Percentiles rank a stretch among this genome's conserved stretches.
Conservation (phyloP, 2,888 invertebrate genomes). For the Scaptodrosophila latifasciaeformis region DNA sequence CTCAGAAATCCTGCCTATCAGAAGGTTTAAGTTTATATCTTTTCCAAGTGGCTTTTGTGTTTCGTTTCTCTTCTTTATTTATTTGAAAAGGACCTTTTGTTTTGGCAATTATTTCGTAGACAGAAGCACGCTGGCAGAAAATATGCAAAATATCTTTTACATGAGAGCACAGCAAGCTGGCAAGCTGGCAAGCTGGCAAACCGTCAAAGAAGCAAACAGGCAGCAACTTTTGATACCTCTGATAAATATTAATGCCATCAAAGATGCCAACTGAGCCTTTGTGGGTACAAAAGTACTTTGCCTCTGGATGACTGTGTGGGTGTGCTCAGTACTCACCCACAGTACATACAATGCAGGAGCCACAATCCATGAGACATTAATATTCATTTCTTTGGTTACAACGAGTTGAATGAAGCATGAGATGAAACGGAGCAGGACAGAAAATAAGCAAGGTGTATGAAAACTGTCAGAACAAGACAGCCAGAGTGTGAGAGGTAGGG, state of each 20-base stretch:
- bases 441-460: too few relatives aligned
- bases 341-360: background rate
- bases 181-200: too few relatives aligned
- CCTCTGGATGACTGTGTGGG: slow-evolving; percentile 1
- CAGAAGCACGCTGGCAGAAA: too few relatives aligned
- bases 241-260: slow-evolving; percentile 66
- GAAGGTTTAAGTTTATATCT: too few relatives aligned
- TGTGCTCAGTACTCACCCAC: background rate
- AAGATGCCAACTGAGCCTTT: slow-evolving; percentile 67
- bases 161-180: slow-evolving; percentile 27
- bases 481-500: background rate
- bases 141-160: slow-evolving; percentile 55
- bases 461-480: slow-evolving; percentile 26
- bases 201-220: slow-evolving; percentile 1
- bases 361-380: slow-evolving; percentile 56
- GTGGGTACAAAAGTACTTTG: slow-evolving; percentile 64
- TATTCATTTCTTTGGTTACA: slow-evolving; percentile 68
- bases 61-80: too few relatives aligned
- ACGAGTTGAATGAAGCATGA: too few relatives aligned
- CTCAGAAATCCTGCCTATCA: too few relatives aligned
- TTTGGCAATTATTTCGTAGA: too few relatives aligned
- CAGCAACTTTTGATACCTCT: slow-evolving; percentile 47
- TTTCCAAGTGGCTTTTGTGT: too few relatives aligned
- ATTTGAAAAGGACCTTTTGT: too few relatives aligned
- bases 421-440: too few relatives aligned